Conservation (phyloP, 64 coral and sea anemone species). For the Orbicella faveolata region DNA sequence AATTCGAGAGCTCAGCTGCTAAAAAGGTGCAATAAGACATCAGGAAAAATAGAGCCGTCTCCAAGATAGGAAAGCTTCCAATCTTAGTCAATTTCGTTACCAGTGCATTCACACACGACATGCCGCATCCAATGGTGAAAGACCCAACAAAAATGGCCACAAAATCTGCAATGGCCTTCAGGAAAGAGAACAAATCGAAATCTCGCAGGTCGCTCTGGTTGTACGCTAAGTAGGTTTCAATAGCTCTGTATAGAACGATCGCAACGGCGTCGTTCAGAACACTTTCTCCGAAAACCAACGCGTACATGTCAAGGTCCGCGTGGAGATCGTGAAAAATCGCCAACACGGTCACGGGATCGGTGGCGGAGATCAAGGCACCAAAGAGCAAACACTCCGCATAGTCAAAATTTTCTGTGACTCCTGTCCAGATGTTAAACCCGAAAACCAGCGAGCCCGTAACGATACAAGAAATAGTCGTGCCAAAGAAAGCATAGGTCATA, state of each 20-base stretch:
- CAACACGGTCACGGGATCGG: constrained; percentile 91
- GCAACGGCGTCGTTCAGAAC: constrained; percentile 96
- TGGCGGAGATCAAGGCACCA: constrained; percentile 90
- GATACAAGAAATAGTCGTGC: constrained; percentile 90
- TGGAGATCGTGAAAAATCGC: constrained; percentile 95
- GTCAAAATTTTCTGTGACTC: constrained; percentile 79
- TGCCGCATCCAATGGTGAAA: constrained; percentile 80
- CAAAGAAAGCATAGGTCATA: constrained; percentile 95
- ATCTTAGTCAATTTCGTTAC: constrained; percentile 97
- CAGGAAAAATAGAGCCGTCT: constrained; percentile 87
- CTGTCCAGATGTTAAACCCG: constrained; percentile 88
- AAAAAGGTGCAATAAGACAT: constrained; percentile 98
- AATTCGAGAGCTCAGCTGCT: constrained; percentile 88
- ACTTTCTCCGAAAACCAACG: constrained; percentile 95
- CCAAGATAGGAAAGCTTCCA: constrained; percentile 92
- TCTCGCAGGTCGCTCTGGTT: constrained; percentile 90
- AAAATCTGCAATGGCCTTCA: constrained; percentile 83
- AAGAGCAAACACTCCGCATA: constrained; percentile 96
- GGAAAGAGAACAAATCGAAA: constrained; percentile 88
- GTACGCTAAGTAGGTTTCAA: constrained; percentile 97
- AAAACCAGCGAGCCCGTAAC: constrained; percentile 84
- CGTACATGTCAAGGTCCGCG: constrained; percentile 95
- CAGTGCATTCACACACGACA: constrained; percentile 89
- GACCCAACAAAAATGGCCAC: constrained; percentile 93
- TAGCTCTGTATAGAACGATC: constrained; percentile 91